These are phyloP conservation scores for Bombus pyrosoma DNA, from an alignment of 1,140 invertebrate species.

Conservation along the genomic window DNA sequence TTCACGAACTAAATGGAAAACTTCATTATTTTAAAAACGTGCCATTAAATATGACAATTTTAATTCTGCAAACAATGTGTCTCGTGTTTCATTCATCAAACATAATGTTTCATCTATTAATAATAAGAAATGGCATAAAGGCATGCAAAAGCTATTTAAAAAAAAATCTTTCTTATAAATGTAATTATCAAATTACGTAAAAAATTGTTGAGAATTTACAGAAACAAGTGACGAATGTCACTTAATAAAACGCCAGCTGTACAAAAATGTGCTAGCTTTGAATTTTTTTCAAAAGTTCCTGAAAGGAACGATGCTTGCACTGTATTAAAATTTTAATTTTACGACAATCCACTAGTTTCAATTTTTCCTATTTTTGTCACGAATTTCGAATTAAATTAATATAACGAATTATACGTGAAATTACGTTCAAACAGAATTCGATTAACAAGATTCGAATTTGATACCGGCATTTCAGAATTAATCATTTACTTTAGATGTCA, in stretches of 20 bases:
- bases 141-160: too few species aligned
- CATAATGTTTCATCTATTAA: too few species aligned
- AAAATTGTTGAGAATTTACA: too few species aligned
- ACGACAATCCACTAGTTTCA: background rate
- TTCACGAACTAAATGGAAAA: too few species aligned
- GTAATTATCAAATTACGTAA: background rate
- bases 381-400: background rate
- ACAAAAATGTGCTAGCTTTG: background rate
- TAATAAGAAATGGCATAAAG: background rate
- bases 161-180: background rate
- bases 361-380: background rate
- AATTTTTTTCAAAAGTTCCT: background rate
- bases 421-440: background rate
- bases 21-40: too few species aligned
- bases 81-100: too few species aligned
- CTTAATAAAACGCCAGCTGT: background rate
- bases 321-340: background rate
- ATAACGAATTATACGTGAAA: background rate
- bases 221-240: background rate
- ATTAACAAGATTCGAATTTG: background rate
- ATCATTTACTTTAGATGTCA: constrained; percentile 36
- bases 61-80: too few species aligned
- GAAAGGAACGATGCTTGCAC: too few species aligned
- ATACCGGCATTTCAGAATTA: constrained; percentile 26
- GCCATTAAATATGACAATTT: too few species aligned